Evolutionary conservation across 2,797 vertebrate species (phyloP).

Genomic region (Chaetophractus vellerosus): DNA sequence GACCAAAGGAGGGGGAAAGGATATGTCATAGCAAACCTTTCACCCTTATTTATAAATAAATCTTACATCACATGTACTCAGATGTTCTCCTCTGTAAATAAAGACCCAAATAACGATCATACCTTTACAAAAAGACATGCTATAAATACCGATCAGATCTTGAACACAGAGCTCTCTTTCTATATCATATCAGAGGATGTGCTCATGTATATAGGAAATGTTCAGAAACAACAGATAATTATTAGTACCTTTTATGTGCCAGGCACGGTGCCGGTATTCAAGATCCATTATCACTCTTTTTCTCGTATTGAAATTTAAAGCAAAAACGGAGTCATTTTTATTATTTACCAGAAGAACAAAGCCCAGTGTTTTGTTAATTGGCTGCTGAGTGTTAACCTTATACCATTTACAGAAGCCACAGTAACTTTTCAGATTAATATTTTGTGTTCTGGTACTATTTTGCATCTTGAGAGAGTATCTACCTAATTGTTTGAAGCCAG

Average conservation of each 20-base stretch:
- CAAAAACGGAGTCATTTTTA: background rate
- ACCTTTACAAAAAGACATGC: background rate
- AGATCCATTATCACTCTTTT: background rate
- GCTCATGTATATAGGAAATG: background rate
- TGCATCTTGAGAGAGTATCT: background rate
- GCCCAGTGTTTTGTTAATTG: background rate
- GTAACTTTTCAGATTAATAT: background rate
- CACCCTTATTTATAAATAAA: background rate
- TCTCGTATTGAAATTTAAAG: background rate
- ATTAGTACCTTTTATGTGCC: background rate
- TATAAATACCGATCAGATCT: background rate
- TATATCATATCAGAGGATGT: background rate
- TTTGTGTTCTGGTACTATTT: background rate
- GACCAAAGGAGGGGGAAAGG: background rate
- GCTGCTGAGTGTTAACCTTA: background rate
- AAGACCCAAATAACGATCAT: background rate
- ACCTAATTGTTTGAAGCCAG: background rate
- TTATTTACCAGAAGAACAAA: slow-evolving; percentile 22
- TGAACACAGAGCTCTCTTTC: background rate
- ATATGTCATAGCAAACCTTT: background rate
- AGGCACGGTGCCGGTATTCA: background rate
- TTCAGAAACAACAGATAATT: background rate
- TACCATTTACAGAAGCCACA: background rate
- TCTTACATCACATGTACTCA: background rate
- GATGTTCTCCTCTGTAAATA: background rate